Conservation (phyloP, 2,113 vertebrate species). For the Ia io region DNA sequence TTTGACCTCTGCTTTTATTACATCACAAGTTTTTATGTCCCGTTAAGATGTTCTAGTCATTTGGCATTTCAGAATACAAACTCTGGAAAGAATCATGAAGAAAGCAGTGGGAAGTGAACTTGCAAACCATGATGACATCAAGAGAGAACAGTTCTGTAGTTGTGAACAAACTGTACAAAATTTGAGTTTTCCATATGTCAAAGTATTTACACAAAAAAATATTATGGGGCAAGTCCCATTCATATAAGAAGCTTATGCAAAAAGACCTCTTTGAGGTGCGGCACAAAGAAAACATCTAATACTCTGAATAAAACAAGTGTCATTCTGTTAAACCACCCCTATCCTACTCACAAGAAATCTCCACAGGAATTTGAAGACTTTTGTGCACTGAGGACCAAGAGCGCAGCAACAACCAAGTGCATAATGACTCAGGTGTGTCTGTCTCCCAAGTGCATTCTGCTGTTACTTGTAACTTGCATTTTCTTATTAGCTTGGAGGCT, state of each 20-base stretch:
- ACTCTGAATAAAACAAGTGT: background rate
- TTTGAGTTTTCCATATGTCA: background rate
- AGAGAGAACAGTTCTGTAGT: background rate
- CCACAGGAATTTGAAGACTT: background rate
- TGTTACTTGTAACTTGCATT: background rate
- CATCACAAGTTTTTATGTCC: background rate
- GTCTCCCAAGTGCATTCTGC: background rate
- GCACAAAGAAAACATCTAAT: background rate
- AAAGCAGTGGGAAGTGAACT: background rate
- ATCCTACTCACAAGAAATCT: background rate
- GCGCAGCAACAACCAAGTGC: background rate
- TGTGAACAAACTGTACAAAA: background rate
- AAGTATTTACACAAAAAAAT: background rate
- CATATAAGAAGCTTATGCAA: background rate
- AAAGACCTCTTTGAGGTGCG: background rate
- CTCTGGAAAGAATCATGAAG: background rate
- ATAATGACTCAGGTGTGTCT: background rate
- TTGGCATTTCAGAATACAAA: background rate
- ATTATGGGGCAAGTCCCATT: background rate
- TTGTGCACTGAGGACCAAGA: background rate
- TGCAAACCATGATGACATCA: background rate
- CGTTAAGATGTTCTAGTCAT: background rate
- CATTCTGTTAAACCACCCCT: background rate
- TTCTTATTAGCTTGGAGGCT: background rate
- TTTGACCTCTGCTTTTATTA: background rate